Evolutionary conservation across 2,797 vertebrate genomes (phyloP), one percentile per base, ranked within the genome.

Genomic region (Etheostoma nigrum): DNA sequence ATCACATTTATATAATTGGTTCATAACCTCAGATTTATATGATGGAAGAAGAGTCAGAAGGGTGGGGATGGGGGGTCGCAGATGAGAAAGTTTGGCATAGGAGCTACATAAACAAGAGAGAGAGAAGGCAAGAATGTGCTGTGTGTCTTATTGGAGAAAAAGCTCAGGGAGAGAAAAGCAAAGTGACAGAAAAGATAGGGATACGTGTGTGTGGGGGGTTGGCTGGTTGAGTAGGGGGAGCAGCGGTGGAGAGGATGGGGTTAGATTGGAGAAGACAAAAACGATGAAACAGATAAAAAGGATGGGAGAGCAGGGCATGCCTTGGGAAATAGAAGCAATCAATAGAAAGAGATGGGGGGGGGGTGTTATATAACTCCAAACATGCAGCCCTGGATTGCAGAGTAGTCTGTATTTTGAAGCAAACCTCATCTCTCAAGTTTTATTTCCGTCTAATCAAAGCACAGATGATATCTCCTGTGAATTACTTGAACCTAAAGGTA

Each of bases 351-450:
- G 69, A 84, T 87, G 33, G 30, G 4, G 30, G 62, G 10, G 19
- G 21, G 14, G 52, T 64, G 82, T 90, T 91, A 88, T 87, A 82
- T 89, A 93, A 92, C 68, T 83, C 76, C 62, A 89, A 91, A 79
- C 88, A 79, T 81, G 77, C 75, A 75, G 80, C 81, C 30, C 53
- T 36, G 74, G 80, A 75, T 67, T 72, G 69, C 13, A 15, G 63
- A 53, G 59, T 76, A 48, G 77, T 88, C 80, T 76, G 53, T 80
- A 87, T 88, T 85, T 76, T 65, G 80, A 52, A 74, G 70, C 51
- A 27, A 40, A 21, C 64, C 53, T 68, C 76, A 19, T 86, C 54
- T 69, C 82, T 84, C 5, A n/a, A 67, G 64, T 63, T 40, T 76
- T 74, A 89, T 70, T 79, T 72, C 54, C 67, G 55, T 81, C 64